phyloP scores from a whole-genome alignment of 2,113 vertebrate genomes.

The Nothoprocta pentlandii region DNA sequence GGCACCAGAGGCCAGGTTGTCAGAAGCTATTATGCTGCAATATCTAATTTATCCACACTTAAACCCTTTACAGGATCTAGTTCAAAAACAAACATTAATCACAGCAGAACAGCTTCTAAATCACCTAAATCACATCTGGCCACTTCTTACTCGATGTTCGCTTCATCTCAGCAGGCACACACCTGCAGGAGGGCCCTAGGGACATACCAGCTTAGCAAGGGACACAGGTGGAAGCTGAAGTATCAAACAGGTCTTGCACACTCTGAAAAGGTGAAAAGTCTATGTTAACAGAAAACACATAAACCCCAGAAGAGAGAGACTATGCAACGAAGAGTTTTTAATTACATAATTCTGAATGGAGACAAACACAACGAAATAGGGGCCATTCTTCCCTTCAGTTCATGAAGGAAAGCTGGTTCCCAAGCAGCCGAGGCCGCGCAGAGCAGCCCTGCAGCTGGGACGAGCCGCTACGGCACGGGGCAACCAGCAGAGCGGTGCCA shows the following conservation, averaged over 20 bases:
- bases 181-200: not conserved
- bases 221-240: not conserved
- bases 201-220: not conserved
- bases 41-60: not conserved
- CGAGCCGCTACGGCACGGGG: too few species aligned
- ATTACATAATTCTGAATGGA: not conserved
- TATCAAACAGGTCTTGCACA: not conserved
- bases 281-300: not conserved
- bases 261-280: not conserved
- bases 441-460: too few species aligned
- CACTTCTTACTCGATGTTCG: not conserved
- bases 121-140: not conserved
- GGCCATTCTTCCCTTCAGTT: not conserved
- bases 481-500: not conserved
- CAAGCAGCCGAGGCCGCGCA: too few species aligned
- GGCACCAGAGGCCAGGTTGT: not conserved
- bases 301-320: not conserved
- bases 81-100: not conserved
- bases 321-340: not conserved
- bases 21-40: not conserved
- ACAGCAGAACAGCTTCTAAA: not conserved
- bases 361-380: not conserved
- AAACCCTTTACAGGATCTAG: not conserved
- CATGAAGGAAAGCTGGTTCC: not conserved
- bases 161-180: not conserved